These are phyloP conservation scores for Oxyscelio sp. DNA, from an alignment of 2,888 invertebrate species.

Conservation along the genomic window DNA sequence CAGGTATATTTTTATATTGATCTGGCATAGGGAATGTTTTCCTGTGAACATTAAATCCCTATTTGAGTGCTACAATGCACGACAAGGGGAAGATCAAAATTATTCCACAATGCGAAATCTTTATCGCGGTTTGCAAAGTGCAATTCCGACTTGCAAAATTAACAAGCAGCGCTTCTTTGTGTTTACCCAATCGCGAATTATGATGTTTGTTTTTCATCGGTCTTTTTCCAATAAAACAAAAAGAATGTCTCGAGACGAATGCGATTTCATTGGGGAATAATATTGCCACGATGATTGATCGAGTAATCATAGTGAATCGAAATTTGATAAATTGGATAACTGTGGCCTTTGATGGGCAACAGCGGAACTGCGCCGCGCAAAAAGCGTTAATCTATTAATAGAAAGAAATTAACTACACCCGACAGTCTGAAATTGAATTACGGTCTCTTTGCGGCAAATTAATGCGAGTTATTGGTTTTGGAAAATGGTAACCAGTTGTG, in stretches of 20 bases:
- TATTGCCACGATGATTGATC: conserved; percentile 61
- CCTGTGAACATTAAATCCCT: too few species aligned
- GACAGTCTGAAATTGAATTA: not conserved
- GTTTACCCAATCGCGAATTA: not conserved
- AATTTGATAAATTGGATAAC: conserved; percentile 63
- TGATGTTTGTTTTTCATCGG: conserved; percentile 41
- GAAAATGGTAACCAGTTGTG: too few species aligned
- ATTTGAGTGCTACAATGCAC: too few species aligned
- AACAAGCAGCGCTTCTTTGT: conserved; percentile 17
- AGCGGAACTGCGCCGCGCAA: conserved; percentile 13
- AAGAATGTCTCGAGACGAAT: conserved; percentile 27
- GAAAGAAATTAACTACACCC: conserved; percentile 8
- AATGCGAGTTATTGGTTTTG: too few species aligned
- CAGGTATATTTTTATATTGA: too few species aligned
- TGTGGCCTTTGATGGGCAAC: conserved; percentile 1
- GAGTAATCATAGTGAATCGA: conserved; percentile 56
- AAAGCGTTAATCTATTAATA: conserved; percentile 50
- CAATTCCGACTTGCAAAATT: too few species aligned
- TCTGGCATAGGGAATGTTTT: too few species aligned
- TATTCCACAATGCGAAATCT: too few species aligned
- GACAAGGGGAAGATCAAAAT: too few species aligned
- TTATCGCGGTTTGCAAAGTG: too few species aligned
- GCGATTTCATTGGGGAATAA: conserved; percentile 46
- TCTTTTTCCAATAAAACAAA: conserved; percentile 30
- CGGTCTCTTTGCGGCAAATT: not conserved